Evolutionary conservation across 2,113 vertebrate genomes (phyloP).

Genomic region (Emydura subglobosa): DNA sequence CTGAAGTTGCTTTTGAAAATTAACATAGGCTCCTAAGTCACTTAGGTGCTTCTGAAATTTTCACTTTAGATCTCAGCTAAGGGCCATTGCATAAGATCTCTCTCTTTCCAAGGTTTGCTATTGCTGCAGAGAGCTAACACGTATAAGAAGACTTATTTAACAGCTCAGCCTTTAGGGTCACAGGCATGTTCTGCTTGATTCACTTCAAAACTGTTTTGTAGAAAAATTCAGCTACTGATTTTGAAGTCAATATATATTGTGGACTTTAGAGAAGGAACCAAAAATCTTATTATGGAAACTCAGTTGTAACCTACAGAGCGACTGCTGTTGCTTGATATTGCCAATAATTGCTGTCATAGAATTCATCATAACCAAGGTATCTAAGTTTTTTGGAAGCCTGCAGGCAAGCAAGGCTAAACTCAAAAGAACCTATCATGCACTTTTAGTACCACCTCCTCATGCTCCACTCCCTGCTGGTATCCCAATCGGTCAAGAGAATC

Average conservation of each 20-base stretch:
- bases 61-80: neutral
- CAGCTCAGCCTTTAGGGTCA: neutral
- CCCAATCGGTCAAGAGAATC: neutral
- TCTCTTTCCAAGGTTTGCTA: neutral
- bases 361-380: neutral
- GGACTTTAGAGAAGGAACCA: neutral
- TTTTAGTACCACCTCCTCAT: neutral
- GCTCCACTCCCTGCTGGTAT: neutral
- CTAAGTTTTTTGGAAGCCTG: neutral
- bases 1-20: neutral
- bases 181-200: neutral
- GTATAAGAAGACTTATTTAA: neutral
- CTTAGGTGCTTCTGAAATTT: neutral
- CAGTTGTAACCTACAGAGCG: accelerated
- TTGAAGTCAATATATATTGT: neutral
- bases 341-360: neutral
- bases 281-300: neutral
- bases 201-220: neutral
- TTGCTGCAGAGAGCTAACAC: neutral
- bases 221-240: neutral
- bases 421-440: neutral
- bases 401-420: neutral
- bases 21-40: neutral
- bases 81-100: neutral
- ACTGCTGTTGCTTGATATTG: neutral